These are phyloP conservation scores for human DNA, from an alignment of 2,113 vertebrate species.

Conservation along the genomic window GRCh38 chr22:47059501-47060000, in stretches of 20 bases:
- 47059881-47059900: no score
- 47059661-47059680: background rate
- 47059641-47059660: fast-evolving
- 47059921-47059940: fast-evolving
- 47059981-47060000: background rate
- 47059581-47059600: background rate
- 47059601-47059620: background rate
- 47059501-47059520: background rate
- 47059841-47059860: background rate
- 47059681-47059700: fast-evolving
- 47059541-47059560: fast-evolving
- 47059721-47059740: background rate
- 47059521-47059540: background rate
- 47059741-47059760: fast-evolving
- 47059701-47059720: fast-evolving
- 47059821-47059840: background rate
- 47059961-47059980: fast-evolving
- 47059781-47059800: background rate
- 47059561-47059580: background rate
- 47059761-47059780: background rate
- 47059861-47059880: background rate
- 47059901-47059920: background rate
- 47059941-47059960: background rate
- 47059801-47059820: background rate
- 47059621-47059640: background rate